Base-by-base conservation (phyloP, 1,140 invertebrate species). In the Drosophila sturtevanti region DNA sequence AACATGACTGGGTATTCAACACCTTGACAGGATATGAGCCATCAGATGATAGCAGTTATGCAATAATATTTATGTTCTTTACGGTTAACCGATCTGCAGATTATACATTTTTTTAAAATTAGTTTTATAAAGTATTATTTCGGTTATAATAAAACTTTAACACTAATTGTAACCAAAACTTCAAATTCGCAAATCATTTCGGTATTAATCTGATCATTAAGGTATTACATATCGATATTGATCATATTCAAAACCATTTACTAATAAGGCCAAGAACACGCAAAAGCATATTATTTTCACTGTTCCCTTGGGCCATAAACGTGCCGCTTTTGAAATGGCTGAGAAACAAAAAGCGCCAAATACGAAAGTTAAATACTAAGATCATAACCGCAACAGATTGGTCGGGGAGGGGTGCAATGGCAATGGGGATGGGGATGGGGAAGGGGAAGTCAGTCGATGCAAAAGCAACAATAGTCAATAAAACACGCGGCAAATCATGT, bases 401-500 rank as follows among this genome's bases (percentile, higher is more conserved):
- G 27, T 63, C 27, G 31, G 59, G 41, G 52, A 56, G 21, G 18
- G 21, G 31, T 24, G 34, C 41, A 21, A 59, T 35, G 37, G 59
- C 38, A 56, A 56, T 14, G 18, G 21, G 37, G 4, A 31, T n/a
- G n/a, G n/a, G 34, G 48, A 24, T 63, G 41, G 37, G 60, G 51
- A 51, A 56, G 16, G 24, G 21, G 37, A 34, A 41, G 27, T 31
- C 31, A 24, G 41, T 31, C 27, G 27, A 41, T 41, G 22, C 31
- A 56, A 56, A 35, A 10, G 44, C 60, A 80, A 90, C 89, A 91
- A 91, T 91, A 89, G 89, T 89, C 89, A 91, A 91, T 91, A 91
- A 91, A 91, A 90, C 89, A 91, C 84, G 90, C 80, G 79, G 86
- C 87, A 90, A 91, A 91, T 91, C 90, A 91, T 91, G 90, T 90